Conservation (phyloP, 2,888 invertebrate genomes). For the Drosophila pseudotakahashii region DNA sequence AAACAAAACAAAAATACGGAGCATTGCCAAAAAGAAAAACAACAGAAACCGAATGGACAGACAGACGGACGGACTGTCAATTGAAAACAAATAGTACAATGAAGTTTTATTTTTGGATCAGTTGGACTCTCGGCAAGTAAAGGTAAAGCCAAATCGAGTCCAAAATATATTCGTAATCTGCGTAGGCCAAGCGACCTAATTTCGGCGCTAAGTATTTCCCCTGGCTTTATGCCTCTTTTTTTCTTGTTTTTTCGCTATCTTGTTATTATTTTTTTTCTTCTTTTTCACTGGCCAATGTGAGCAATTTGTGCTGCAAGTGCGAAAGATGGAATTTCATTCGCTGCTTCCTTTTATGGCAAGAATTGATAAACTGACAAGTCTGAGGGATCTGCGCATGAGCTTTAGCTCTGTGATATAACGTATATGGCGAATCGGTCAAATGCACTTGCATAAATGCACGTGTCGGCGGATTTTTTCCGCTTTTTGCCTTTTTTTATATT, state of each 20-base stretch:
- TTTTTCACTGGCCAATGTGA: conserved; percentile 19
- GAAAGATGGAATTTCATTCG: conserved; percentile 25
- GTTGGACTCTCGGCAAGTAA: conserved; percentile 34
- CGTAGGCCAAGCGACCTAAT: conserved; percentile 42
- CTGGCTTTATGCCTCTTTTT: conserved; percentile 17
- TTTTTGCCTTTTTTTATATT: background rate
- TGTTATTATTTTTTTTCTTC: background rate
- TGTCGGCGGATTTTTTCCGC: conserved; percentile 46
- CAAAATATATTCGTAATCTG: conserved; percentile 28
- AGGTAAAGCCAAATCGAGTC: conserved; percentile 30
- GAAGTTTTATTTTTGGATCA: conserved; percentile 47
- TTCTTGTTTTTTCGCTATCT: conserved; percentile 12
- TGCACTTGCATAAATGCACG: conserved; percentile 27
- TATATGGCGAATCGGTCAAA: conserved; percentile 14
- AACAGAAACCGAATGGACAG: conserved; percentile 62
- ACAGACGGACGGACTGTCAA: conserved; percentile 62
- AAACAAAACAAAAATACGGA: conserved; percentile 26
- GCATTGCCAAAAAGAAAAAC: conserved; percentile 33
- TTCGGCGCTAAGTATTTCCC: conserved; percentile 32
- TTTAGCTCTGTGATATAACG: conserved; percentile 9
- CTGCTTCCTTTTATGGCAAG: conserved; percentile 23
- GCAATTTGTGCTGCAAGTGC: conserved; percentile 16
- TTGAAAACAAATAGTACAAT: conserved; percentile 53
- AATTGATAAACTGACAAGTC: conserved; percentile 8
- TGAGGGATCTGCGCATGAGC: conserved; percentile 2